These are phyloP conservation scores for Turnix velox DNA, from an alignment of 2,113 vertebrate genomes.

Conservation along the genomic window DNA sequence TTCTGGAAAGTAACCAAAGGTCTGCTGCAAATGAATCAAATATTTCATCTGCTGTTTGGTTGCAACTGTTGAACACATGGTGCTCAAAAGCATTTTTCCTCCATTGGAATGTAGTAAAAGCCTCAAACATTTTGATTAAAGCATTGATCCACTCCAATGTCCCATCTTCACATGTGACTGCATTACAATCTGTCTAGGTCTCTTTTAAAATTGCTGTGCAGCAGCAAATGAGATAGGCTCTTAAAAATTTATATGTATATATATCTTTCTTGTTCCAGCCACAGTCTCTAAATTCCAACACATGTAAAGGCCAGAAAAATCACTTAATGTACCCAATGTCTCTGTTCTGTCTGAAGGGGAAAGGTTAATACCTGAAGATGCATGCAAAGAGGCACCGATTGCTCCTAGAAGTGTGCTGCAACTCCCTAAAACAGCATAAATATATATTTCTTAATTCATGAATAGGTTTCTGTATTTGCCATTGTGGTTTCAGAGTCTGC, in stretches of 20 bases:
- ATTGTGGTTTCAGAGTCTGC: not conserved
- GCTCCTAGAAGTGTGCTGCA: not conserved
- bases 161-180: constrained; percentile 27
- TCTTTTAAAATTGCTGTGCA: not conserved
- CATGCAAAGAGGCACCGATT: not conserved
- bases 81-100: constrained; percentile 45
- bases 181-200: not conserved
- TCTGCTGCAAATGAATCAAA: constrained; percentile 54
- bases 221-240: not conserved
- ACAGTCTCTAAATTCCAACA: constrained; percentile 2
- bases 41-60: constrained; percentile 46
- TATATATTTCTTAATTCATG: not conserved
- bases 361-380: not conserved
- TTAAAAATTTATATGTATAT: constrained; percentile 16
- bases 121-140: constrained; percentile 60
- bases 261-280: not conserved
- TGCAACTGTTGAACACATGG: constrained; percentile 59
- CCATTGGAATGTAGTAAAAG: constrained; percentile 45
- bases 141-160: constrained; percentile 37
- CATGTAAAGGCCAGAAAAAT: constrained; percentile 10
- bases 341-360: not conserved
- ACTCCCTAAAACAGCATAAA: not conserved
- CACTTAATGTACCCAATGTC: not conserved
- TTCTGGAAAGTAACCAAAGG: constrained; percentile 52
- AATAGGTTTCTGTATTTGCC: not conserved